Percentiles rank a stretch among this genome's conserved stretches.
Evolutionary conservation across 2,797 vertebrate species (phyloP).

Genomic region (Argentina silus): DNA sequence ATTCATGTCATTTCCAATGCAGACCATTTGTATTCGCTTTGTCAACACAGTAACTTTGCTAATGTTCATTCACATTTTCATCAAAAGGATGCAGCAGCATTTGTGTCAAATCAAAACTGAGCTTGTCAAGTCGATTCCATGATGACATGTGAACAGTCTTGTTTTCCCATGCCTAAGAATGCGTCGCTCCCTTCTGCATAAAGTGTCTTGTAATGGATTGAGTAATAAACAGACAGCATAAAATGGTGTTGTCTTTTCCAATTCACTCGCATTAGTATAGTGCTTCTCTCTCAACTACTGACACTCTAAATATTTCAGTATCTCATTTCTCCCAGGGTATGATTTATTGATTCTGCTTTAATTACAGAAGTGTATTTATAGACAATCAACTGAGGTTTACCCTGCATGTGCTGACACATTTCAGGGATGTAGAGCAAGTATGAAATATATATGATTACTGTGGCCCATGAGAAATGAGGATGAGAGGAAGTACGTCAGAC

Average conservation of each 20-base stretch:
- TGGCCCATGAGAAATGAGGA: constrained; percentile 55
- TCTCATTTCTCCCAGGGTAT: constrained; percentile 59
- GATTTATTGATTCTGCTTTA: constrained; percentile 76
- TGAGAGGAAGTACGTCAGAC: constrained; percentile 64
- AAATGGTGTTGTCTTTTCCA: constrained; percentile 57
- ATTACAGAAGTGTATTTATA: constrained; percentile 75
- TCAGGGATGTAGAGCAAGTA: constrained; percentile 66
- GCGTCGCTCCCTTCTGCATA: neutral
- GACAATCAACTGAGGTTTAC: constrained; percentile 70
- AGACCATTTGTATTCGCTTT: too few species aligned
- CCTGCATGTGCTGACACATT: constrained; percentile 48
- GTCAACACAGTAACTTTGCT: too few species aligned
- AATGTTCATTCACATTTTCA: neutral
- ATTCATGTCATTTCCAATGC: too few species aligned
- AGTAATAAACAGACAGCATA: neutral
- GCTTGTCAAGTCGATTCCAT: neutral
- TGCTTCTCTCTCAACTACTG: constrained; percentile 46
- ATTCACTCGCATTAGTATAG: constrained; percentile 53
- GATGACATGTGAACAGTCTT: neutral
- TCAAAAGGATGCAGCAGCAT: neutral
- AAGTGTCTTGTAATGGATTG: neutral
- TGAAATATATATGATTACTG: constrained; percentile 76
- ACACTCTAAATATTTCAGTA: constrained; percentile 69
- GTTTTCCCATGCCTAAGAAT: neutral
- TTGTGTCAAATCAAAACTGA: neutral